Conservation (phyloP, 2,113 vertebrate genomes). For the Rana temporaria region DNA sequence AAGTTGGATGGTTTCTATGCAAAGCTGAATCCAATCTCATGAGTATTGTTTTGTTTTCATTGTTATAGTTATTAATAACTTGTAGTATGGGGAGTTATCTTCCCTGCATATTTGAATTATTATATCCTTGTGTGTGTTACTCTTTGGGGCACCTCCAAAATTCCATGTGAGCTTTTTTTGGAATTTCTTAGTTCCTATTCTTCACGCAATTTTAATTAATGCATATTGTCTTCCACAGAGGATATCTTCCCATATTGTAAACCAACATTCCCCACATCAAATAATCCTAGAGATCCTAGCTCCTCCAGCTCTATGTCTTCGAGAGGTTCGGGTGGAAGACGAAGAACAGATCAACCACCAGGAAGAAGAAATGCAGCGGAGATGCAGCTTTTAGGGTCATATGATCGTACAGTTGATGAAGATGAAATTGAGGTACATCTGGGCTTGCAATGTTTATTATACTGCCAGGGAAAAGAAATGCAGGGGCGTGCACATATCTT, state of each 20-base stretch:
- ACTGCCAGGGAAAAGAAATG: too few species aligned
- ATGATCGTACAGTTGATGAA: constrained; percentile 85
- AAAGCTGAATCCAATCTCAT: too few species aligned
- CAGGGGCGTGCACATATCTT: too few species aligned
- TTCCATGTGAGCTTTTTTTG: too few species aligned
- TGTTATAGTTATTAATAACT: neutral
- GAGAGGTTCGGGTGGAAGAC: constrained; percentile 90
- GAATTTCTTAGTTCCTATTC: neutral
- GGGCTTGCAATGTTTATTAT: too few species aligned
- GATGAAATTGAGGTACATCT: constrained; percentile 89
- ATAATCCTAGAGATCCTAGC: constrained; percentile 93
- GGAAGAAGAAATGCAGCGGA: constrained; percentile 87
- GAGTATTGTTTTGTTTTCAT: neutral
- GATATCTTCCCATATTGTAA: constrained; percentile 96
- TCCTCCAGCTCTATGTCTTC: constrained; percentile 98
- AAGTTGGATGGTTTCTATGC: too few species aligned
- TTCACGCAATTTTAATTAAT: neutral
- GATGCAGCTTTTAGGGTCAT: constrained; percentile 88
- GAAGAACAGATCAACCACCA: constrained; percentile 85
- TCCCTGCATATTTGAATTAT: too few species aligned
- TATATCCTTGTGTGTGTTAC: too few species aligned
- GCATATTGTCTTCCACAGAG: constrained; percentile 75
- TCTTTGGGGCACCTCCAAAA: too few species aligned
- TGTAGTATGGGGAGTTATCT: too few species aligned
- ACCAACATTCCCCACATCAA: constrained; percentile 93